Evolutionary conservation across 2,113 vertebrate genomes (phyloP), one percentile per base, ranked within the genome.

Genomic region (Baryphthengus martii): DNA sequence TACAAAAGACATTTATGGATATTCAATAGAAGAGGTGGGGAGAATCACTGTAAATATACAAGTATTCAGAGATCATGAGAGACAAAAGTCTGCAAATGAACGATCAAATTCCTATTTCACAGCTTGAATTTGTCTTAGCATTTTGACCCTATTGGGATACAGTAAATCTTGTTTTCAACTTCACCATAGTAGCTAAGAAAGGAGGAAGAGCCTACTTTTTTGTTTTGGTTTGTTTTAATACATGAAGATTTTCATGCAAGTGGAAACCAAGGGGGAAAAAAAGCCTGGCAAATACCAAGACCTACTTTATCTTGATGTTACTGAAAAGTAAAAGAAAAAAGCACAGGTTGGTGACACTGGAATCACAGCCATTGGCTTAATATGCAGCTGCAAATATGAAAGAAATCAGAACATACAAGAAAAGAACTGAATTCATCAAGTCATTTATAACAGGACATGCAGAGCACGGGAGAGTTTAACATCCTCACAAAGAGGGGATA

Each of bases 41-140:
- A 62, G 63, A 92, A 42, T 50, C 65, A 23, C 5, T 55, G 23
- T 39, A 9, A 70, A 55, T 40, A 52, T 29, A 15, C n/a, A 89
- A 67, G 53, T 59, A 58, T 21, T 62, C 56, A 55, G 28, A 90
- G 28, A 37, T 55, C 23, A 21, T 17, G 42, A 49, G n/a, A 71
- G n/a, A 74, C 16, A 37, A 74, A 77, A 78, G 31, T 71, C 50
- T 53, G 19, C 18, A 88, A 90, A 67, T 58, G 14, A 66, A 45
- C 2, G 1, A 65, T 50, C 72, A 63, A 55, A 39, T 44, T 89
- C 33, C 16, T 5, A 5, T 73, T 73, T 89, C 44, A 55, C 63
- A 81, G 74, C 65, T 88, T 76, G 68, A 89, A 70, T 61, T 87
- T 77, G 33, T 29, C 39, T 61, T 87, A 55, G 49, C 53, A 39